Evolutionary conservation across 1,140 invertebrate species (phyloP).

Genomic region (Hyles euphorbiae): DNA sequence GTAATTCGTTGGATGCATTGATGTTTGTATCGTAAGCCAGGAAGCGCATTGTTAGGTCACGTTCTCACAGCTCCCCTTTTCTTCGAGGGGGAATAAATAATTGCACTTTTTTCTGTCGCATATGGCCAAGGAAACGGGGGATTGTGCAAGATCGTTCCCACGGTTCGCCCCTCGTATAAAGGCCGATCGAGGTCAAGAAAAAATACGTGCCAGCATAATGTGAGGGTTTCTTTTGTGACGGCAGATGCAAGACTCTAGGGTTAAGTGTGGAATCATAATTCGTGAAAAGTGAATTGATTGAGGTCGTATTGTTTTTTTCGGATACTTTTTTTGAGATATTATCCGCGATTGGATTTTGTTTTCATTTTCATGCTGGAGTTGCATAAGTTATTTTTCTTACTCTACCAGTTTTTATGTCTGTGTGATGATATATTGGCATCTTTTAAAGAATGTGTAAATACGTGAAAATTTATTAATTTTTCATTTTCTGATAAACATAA

Average conservation of each 20-base stretch:
- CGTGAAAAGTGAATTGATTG: conserved; percentile 56
- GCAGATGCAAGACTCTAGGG: conserved; percentile 66
- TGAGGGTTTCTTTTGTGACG: conserved; percentile 57
- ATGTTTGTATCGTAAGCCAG: conserved; percentile 67
- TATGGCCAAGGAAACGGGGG: conserved; percentile 70
- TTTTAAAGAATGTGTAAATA: no score
- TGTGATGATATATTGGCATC: no score
- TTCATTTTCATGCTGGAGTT: neutral
- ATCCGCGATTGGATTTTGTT: conserved; percentile 12
- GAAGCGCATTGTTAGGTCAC: conserved; percentile 74
- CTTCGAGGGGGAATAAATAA: conserved; percentile 73
- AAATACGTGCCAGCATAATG: conserved; percentile 69
- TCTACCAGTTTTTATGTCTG: no score
- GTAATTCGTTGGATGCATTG: conserved; percentile 27
- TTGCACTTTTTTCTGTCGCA: conserved; percentile 75
- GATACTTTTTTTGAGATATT: conserved; percentile 14
- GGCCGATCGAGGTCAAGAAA: conserved; percentile 68
- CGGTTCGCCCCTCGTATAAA: conserved; percentile 68
- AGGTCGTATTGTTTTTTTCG: conserved; percentile 33
- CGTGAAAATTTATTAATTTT: no score
- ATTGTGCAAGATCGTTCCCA: conserved; percentile 70
- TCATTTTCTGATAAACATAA: no score
- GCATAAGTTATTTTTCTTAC: no score
- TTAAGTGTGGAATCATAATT: conserved; percentile 54
- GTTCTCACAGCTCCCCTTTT: conserved; percentile 73